Evolutionary conservation across 1,140 invertebrate species (phyloP).

Genomic region (Calliopsis andreniformis): DNA sequence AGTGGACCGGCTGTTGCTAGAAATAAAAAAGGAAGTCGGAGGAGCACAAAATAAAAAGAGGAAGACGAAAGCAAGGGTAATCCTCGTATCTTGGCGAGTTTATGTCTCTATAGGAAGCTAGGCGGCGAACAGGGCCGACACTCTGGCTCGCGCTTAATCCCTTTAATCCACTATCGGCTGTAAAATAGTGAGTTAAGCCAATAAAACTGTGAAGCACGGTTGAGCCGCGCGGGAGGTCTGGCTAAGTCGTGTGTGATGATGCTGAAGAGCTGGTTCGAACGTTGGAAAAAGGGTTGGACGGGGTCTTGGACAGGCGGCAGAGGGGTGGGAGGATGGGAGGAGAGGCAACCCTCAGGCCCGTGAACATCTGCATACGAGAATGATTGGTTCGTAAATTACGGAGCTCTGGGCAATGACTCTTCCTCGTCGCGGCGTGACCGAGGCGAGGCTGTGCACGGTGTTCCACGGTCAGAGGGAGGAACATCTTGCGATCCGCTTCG

Average conservation of each 20-base stretch:
- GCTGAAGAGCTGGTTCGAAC: conserved; percentile 16
- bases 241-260: conserved; percentile 36
- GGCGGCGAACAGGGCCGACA: conserved; percentile 17
- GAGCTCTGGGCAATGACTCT: conserved; percentile 71
- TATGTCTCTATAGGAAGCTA: conserved; percentile 59
- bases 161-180: conserved; percentile 68
- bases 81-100: conserved; percentile 60
- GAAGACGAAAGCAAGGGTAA: conserved; percentile 32
- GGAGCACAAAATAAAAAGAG: background rate
- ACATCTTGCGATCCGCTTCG: conserved; percentile 7
- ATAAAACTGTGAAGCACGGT: conserved; percentile 54
- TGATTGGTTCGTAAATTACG: conserved; percentile 79
- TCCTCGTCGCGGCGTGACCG: conserved; percentile 23
- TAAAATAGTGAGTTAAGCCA: conserved; percentile 68
- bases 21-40: background rate
- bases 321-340: background rate
- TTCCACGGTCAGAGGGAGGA: conserved; percentile 44
- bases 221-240: conserved; percentile 56
- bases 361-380: conserved; percentile 76
- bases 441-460: conserved; percentile 29
- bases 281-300: conserved; percentile 12
- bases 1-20: background rate
- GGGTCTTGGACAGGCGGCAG: no score
- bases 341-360: conserved; percentile 52
- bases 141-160: conserved; percentile 56